phyloP scores from a whole-genome alignment of 2,888 invertebrate genomes.

The Meloe dianella region DNA sequence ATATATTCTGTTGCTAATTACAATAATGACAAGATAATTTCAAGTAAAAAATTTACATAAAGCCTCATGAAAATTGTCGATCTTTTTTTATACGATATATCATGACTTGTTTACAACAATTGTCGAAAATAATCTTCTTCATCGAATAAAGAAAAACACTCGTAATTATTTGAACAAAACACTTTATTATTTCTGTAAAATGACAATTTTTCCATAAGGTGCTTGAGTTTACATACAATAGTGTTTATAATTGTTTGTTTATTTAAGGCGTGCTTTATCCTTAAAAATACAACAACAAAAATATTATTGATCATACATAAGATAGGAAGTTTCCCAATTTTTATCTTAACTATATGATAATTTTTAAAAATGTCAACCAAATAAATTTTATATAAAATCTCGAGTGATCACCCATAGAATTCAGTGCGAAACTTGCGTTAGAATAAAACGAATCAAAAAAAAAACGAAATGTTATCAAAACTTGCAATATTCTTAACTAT shows the following conservation, averaged over 20 bases:
- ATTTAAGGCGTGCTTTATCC: not conserved
- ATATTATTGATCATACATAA: not conserved
- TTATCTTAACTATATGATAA: not conserved
- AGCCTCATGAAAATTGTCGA: not conserved
- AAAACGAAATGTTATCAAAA: not conserved
- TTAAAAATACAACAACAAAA: not conserved
- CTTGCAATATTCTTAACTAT: not conserved
- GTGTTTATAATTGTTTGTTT: not conserved
- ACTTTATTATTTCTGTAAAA: not conserved
- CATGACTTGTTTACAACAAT: conserved; percentile 2
- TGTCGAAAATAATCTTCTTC: not conserved
- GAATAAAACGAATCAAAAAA: not conserved
- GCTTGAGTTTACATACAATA: not conserved
- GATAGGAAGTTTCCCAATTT: not conserved
- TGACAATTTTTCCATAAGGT: not conserved
- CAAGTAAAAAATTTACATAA: conserved; percentile 5
- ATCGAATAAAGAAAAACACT: not conserved
- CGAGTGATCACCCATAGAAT: not conserved
- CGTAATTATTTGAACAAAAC: not conserved
- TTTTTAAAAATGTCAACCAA: not conserved
- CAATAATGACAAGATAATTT: conserved; percentile 11
- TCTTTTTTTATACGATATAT: not conserved
- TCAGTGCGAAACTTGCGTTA: not conserved
- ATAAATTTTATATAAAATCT: not conserved
- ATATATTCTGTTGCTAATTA: not conserved